Conservation (phyloP, 1,140 invertebrate species). For the Caenorhabditis remanei region DNA sequence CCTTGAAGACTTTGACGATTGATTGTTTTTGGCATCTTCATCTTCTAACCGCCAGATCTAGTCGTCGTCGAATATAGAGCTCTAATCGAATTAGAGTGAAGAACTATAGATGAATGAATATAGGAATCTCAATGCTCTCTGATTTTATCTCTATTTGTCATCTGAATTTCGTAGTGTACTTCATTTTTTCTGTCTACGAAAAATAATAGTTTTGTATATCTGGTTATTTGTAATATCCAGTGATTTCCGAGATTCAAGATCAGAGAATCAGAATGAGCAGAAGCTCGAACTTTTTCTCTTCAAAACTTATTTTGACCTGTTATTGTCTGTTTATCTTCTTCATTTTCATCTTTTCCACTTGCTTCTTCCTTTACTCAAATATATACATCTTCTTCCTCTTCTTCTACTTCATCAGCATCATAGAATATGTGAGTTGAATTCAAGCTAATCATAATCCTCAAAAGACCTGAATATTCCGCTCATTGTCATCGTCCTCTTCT, state of each 20-base stretch:
- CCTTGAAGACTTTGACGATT: neutral
- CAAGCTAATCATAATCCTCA: conserved; percentile 55
- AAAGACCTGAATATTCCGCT: conserved; percentile 49
- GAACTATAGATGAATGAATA: neutral
- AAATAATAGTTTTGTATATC: no score
- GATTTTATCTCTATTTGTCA: no score
- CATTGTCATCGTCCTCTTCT: conserved; percentile 24
- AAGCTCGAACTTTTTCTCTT: no score
- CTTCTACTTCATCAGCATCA: neutral
- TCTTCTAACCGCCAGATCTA: neutral
- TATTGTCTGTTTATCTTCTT: neutral
- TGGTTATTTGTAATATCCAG: no score
- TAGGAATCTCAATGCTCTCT: no score
- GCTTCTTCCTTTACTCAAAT: neutral
- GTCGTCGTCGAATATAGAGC: neutral
- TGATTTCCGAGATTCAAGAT: no score
- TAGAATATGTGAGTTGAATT: conserved; percentile 55
- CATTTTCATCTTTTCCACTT: neutral
- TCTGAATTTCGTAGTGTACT: no score
- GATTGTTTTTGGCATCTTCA: neutral
- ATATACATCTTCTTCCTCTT: neutral
- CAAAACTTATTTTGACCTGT: no score
- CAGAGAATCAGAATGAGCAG: no score
- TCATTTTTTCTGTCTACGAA: no score
- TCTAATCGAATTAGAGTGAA: neutral